Conservation (phyloP, 2,888 invertebrate species). For the Tridacna crocea region DNA sequence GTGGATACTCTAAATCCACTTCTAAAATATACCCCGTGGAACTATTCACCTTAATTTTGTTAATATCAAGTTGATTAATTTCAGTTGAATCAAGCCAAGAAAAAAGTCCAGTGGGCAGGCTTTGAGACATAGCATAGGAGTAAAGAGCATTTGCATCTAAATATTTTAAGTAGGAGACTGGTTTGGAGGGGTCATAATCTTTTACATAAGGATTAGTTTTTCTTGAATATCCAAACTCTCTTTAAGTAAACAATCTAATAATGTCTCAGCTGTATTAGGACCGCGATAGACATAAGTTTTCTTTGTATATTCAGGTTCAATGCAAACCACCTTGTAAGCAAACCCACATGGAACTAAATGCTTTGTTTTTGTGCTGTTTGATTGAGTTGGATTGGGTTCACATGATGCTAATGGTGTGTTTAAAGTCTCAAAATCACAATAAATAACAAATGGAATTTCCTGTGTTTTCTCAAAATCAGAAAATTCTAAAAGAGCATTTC, state of each 20-base stretch:
- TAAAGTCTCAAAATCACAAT: slow-evolving; percentile 55
- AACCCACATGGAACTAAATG: slow-evolving; percentile 19
- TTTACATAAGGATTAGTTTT: slow-evolving; percentile 33
- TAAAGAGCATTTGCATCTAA: slow-evolving; percentile 33
- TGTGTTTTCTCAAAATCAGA: slow-evolving; percentile 48
- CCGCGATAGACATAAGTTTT: slow-evolving; percentile 17
- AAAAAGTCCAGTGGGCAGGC: slow-evolving; percentile 55
- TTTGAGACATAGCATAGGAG: slow-evolving; percentile 67
- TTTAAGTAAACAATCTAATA: slow-evolving; percentile 9
- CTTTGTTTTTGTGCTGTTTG: neutral
- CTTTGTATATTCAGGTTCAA: slow-evolving; percentile 20
- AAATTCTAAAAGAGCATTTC: slow-evolving; percentile 40
- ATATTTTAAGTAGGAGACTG: slow-evolving; percentile 46
- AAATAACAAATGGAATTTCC: slow-evolving; percentile 46
- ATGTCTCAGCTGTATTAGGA: neutral
- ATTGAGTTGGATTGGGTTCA: slow-evolving; percentile 8
- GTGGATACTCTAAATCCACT: slow-evolving; percentile 29
- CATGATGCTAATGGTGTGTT: slow-evolving; percentile 39
- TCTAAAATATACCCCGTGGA: slow-evolving; percentile 32
- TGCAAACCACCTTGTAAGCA: slow-evolving; percentile 28
- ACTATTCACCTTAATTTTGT: slow-evolving; percentile 1
- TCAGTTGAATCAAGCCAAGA: slow-evolving; percentile 51
- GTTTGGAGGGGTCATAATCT: slow-evolving; percentile 50
- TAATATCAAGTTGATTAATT: slow-evolving; percentile 21
- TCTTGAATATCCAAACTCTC: slow-evolving; percentile 37